phyloP scores from a whole-genome alignment of 2,113 vertebrate species.

The Spea bombifrons region DNA sequence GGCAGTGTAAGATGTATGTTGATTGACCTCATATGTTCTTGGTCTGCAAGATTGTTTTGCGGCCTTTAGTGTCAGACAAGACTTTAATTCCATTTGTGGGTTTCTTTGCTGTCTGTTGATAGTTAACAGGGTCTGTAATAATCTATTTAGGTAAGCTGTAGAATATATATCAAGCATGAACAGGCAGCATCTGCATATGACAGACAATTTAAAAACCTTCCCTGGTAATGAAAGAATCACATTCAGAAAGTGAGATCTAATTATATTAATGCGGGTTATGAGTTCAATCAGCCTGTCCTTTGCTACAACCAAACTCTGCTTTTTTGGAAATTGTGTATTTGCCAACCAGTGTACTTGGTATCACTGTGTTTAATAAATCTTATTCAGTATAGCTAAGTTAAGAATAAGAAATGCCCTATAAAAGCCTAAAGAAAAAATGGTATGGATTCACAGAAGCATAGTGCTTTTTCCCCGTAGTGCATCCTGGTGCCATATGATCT shows the following conservation, averaged over 20 bases:
- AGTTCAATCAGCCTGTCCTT: constrained; percentile 55
- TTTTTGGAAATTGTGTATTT: not conserved
- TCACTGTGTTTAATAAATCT: not conserved
- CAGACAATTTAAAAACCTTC: constrained; percentile 61
- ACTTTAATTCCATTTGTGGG: constrained; percentile 64
- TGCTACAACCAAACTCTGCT: constrained; percentile 13
- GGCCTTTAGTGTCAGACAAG: constrained; percentile 50
- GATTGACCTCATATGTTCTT: constrained; percentile 25
- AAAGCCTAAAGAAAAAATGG: no score
- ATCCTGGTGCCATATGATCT: no score
- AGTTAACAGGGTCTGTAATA: constrained; percentile 74
- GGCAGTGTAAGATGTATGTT: no score
- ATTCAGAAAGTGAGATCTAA: constrained; percentile 61
- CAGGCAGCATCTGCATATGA: constrained; percentile 61
- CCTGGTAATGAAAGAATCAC: constrained; percentile 58
- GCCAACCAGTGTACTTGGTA: not conserved
- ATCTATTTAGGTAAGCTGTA: constrained; percentile 64
- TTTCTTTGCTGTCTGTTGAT: constrained; percentile 68
- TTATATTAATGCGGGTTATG: constrained; percentile 63
- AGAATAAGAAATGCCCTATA: no score
- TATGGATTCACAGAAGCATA: no score
- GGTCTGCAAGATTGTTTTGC: constrained; percentile 59
- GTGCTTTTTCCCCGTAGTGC: no score
- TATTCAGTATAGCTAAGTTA: no score
- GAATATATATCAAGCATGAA: constrained; percentile 65